A percentile compares a stretch with the other conserved stretches of the same genome.
These are phyloP conservation scores for Marronus borbonicus DNA, from an alignment of 2,888 invertebrate species.

Conservation along the genomic window DNA sequence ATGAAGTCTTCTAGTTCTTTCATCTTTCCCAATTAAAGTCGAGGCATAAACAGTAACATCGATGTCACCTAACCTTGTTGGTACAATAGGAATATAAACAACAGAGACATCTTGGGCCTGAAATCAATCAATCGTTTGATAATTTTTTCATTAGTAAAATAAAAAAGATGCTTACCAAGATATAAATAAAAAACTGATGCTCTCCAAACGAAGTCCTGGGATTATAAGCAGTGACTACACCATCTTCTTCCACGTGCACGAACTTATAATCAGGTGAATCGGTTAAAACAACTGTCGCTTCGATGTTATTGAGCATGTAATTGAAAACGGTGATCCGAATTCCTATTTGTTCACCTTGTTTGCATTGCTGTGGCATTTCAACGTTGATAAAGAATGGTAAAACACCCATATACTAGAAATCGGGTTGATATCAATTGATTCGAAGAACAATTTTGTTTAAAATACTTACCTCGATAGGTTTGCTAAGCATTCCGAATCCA, in stretches of 20 bases:
- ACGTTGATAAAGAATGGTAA: slow-evolving; percentile 96
- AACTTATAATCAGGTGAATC: slow-evolving; percentile 91
- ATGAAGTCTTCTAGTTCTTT: slow-evolving; percentile 76
- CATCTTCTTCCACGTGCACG: slow-evolving; percentile 91
- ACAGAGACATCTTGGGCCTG: slow-evolving; percentile 83
- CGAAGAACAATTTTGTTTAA: background rate
- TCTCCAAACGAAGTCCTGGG: slow-evolving; percentile 93
- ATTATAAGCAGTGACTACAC: slow-evolving; percentile 89
- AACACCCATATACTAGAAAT: slow-evolving; percentile 85
- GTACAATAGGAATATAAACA: slow-evolving; percentile 93
- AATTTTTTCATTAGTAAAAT: too few species aligned
- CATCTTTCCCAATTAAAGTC: slow-evolving; percentile 82
- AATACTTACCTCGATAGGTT: slow-evolving; percentile 79
- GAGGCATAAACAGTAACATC: slow-evolving; percentile 84
- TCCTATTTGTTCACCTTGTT: slow-evolving; percentile 95
- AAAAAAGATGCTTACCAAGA: slow-evolving; percentile 66
- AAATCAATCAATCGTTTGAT: slow-evolving; percentile 31
- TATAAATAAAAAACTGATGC: slow-evolving; percentile 95
- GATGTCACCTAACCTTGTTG: slow-evolving; percentile 84
- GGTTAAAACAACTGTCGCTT: slow-evolving; percentile 89
- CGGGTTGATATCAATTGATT: slow-evolving; percentile 13
- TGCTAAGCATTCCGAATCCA: slow-evolving; percentile 90
- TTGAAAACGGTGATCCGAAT: slow-evolving; percentile 95
- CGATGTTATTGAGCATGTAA: slow-evolving; percentile 88
- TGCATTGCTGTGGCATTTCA: slow-evolving; percentile 88